Conservation (phyloP, 1,140 invertebrate species). For the Lordiphosa stackelbergi region DNA sequence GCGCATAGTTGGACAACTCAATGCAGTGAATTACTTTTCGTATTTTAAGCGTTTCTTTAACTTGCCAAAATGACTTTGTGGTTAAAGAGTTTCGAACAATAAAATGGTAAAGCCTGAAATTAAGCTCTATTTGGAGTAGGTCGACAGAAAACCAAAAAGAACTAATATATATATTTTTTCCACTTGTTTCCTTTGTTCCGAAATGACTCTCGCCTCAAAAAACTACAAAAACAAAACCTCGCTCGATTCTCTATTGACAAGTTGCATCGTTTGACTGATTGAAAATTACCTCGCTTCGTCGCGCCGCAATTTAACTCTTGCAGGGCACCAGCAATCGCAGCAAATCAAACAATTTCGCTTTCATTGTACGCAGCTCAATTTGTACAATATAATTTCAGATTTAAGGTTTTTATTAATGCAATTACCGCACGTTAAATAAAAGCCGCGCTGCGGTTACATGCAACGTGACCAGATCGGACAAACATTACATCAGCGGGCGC, state of each 20-base stretch:
- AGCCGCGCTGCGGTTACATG: conserved; percentile 68
- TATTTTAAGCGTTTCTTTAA: no score
- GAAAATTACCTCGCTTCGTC: conserved; percentile 24
- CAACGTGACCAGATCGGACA: conserved; percentile 71
- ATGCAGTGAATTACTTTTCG: no score
- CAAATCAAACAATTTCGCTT: conserved; percentile 73
- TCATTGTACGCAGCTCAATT: conserved; percentile 73
- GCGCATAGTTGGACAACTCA: no score
- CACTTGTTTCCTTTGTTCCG: no score
- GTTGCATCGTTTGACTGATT: conserved; percentile 34
- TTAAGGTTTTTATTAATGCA: conserved; percentile 73
- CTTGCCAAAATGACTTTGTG: no score
- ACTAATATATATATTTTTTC: no score
- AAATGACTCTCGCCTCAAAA: no score
- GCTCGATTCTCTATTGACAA: background rate
- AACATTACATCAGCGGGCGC: conserved; percentile 64
- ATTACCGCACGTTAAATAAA: conserved; percentile 72
- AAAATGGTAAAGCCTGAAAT: no score
- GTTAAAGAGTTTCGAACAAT: no score
- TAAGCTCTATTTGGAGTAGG: no score
- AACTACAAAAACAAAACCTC: no score
- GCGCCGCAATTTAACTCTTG: conserved; percentile 22
- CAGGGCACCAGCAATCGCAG: conserved; percentile 28
- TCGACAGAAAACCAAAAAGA: no score
- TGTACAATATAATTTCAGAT: conserved; percentile 73